These are phyloP conservation scores for Tipula confusa DNA, from an alignment of 2,888 invertebrate genomes.

Conservation along the genomic window DNA sequence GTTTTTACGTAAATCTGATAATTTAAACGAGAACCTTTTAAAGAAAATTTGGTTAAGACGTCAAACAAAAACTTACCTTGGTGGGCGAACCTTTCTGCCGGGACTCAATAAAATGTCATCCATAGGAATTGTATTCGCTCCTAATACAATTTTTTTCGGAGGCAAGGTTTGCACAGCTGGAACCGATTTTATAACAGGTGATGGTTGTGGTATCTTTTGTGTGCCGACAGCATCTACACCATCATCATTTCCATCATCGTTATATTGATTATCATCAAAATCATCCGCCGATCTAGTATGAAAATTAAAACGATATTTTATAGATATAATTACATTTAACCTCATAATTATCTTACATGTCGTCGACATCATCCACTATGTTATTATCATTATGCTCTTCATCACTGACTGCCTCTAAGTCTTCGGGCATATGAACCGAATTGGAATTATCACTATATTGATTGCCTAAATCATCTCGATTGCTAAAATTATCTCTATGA, in stretches of 20 bases:
- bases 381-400: slow-evolving; percentile 17
- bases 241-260: not conserved
- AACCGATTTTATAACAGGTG: no score
- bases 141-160: not conserved
- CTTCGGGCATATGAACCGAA: not conserved
- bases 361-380: not conserved
- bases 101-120: slow-evolving; percentile 81
- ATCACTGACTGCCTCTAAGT: slow-evolving; percentile 27
- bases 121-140: slow-evolving; percentile 57
- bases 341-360: not conserved
- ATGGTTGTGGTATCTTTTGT: not conserved
- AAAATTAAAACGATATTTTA: not conserved
- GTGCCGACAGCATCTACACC: not conserved
- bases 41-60: not conserved
- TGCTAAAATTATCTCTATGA: not conserved
- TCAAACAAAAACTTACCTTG: slow-evolving; percentile 36
- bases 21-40: no score
- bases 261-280: not conserved
- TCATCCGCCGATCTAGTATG: not conserved
- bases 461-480: not conserved
- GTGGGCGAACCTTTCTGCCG: slow-evolving; percentile 72
- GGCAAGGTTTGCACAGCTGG: not conserved
- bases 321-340: not conserved
- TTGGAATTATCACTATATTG: not conserved
- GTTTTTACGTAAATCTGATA: no score